phyloP scores from a whole-genome alignment of 2,113 vertebrate genomes.

The Canis aureus region DNA sequence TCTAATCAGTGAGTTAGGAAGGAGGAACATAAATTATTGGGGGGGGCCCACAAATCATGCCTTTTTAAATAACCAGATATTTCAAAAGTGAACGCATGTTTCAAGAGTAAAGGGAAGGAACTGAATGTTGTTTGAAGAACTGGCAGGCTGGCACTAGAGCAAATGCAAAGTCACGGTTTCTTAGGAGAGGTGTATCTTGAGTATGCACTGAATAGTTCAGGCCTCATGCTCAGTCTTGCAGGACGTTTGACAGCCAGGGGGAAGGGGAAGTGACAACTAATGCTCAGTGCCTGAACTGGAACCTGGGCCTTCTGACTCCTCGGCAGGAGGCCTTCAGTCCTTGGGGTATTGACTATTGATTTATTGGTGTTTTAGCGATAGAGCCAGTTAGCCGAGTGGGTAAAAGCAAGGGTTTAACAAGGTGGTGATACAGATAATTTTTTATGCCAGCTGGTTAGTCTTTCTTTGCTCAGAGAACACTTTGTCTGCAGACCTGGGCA shows the following conservation, averaged over 20 bases:
- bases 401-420: not conserved
- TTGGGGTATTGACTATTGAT: not conserved
- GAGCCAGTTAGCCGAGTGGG: not conserved
- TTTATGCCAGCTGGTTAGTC: not conserved
- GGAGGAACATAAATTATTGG: not conserved
- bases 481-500: not conserved
- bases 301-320: not conserved
- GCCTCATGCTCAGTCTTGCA: not conserved
- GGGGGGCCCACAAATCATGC: not conserved
- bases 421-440: not conserved
- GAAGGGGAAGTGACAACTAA: not conserved
- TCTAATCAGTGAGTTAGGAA: slow-evolving; percentile 58
- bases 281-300: not conserved
- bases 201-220: not conserved
- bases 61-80: slow-evolving; percentile 52
- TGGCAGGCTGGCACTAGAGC: not conserved
- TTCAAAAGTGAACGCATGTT: not conserved
- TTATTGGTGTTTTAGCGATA: not conserved
- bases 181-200: not conserved
- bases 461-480: not conserved
- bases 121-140: not conserved
- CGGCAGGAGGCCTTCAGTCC: not conserved
- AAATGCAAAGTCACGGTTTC: not conserved
- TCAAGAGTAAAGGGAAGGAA: not conserved
- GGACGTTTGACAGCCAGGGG: not conserved